Base-by-base conservation (phyloP, 2,888 invertebrate genomes). In the Therioaphis trifolii region DNA sequence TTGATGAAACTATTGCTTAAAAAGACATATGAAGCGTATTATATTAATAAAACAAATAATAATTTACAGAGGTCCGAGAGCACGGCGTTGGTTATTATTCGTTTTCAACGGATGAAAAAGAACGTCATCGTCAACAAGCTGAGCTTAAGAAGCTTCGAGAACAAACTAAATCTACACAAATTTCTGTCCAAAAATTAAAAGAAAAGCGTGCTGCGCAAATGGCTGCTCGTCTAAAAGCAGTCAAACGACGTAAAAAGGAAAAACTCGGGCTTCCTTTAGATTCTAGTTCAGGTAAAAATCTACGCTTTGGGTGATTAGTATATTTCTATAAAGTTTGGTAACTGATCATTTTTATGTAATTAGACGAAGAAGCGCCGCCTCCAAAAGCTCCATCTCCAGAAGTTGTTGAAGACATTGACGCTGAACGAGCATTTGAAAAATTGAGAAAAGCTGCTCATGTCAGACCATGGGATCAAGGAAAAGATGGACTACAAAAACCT, bases 21-120 rank as follows among this genome's bases (percentile, higher is more conserved):
- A n/a, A n/a, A n/a, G n/a, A n/a, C n/a, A n/a, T n/a, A n/a, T n/a
- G n/a, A n/a, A n/a, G n/a, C n/a, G n/a, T n/a, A n/a, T n/a, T n/a
- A 5, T 35, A 35, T 3, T 35, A 5, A 7, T 35, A 35, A 35
- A 35, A 35, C 7, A 35, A 35, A 35, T 35, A 35, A 35, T 63
- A 1, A 3, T 74, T 88, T 89, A 29, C 89, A 93, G 98, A 98
- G 92, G 95, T 97, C 0, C 91, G 98, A 85, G 92, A 93, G 15
- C 97, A 98, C 88, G 98, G 98, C 87, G 96, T 96, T 24, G 96
- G 95, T 7, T 98, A 96, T 89, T 98, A 94, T 89, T 92, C 93
- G 29, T 97, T 98, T 89, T 95, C 97, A 18, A 94, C 94, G 68
- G 95, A 97, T 87, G 96, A 96, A 86, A 91, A 91, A 2, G 92